Evolutionary conservation across 2,888 invertebrate species (phyloP), one percentile per base, ranked within the genome.

Genomic region (Axea sp.): DNA sequence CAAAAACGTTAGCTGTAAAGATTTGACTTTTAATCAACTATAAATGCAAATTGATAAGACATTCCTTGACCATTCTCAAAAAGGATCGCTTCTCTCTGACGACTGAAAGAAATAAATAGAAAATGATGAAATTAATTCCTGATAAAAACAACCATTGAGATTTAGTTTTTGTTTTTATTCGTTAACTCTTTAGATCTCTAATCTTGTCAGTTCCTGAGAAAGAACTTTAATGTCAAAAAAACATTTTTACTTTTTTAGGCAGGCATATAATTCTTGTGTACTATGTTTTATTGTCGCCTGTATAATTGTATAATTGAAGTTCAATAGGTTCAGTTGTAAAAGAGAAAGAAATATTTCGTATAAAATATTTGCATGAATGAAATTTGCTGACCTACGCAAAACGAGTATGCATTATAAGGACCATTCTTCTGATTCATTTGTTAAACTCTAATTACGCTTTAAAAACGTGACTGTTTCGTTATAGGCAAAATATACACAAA

Each of bases 31-130:
- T 49, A 49, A 19, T 49, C 24, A 35, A 31, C 33, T 12, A 17
- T 7, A 1, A 22, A 57, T 30, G 43, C 43, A 31, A 41, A 41
- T 43, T n/a, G n/a, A 17, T 7, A 57, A 57, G 43, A 33, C 41
- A 57, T 43, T 41, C 41, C 57, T 43, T 57, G 57, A 57, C 31
- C 57, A 57, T 9, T 57, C 57, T 57, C 31, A 57, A 57, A 57
- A 41, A 41, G 43, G 43, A 24, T 31, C 22, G 41, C 15, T 11
- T 51, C 12, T 33, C 7, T 33, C 22, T 1, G 19, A 2, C 15
- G 15, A 35, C 4, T 24, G 6, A 6, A 28, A 3, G 11, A 30
- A 41, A 39, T 37, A 53, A 28, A 37, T 37, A 39, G 26, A 53
- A 53, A 35, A 41, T 41, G 26, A 53, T 53, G 26, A 53, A 39